Evolutionary conservation across 1,140 invertebrate species (phyloP), one percentile per base, ranked within the genome.

Genomic region (Euglossa dilemma): DNA sequence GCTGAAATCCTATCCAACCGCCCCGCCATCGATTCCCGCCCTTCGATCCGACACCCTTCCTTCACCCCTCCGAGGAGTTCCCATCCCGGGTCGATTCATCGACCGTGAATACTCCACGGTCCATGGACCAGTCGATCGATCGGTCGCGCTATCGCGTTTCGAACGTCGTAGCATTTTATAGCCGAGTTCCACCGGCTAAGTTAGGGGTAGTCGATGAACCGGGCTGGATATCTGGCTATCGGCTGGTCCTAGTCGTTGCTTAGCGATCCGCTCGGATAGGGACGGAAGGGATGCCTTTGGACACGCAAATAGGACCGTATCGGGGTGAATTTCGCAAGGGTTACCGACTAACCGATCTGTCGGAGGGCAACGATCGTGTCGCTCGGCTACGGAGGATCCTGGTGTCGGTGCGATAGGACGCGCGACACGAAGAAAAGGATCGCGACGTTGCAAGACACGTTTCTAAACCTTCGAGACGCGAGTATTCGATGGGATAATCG

Each of bases 1-100:
- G 57, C 12, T 57, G 79, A 70, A 72, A 81, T 56, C 64, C 70
- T 61, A 74, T 70, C 69, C 45, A 36, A 20, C 36, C 61, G 47
- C n/a, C 69, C 66, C 66, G n/a, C 20, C 50, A 43, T 47, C 54
- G 71, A 79, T 72, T 57, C 20, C n/a, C 45, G 25, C 28, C 25
- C 23, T 45, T 54, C 81, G 56, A 70, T 70, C 36, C 64, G 36
- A 43, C 8, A 61, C 56, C 16, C 47, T 7, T 7, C 9, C 20
- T n/a, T 20, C 59, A 1, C 36, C 12, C 36, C 2, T 12, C 45
- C n/a, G 14, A 11, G 12, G 14, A 4, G 7, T 52, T 43, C 47
- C 6, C 28, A n/a, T 28, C 43, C 36, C 6, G 25, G 36, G 16
- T 20, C n/a, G 57, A 64, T n/a, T 50, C 61, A 76, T 64, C 57